These are phyloP conservation scores for Chionoecetes opilio DNA, from an alignment of 1,140 invertebrate genomes.

Conservation along the genomic window DNA sequence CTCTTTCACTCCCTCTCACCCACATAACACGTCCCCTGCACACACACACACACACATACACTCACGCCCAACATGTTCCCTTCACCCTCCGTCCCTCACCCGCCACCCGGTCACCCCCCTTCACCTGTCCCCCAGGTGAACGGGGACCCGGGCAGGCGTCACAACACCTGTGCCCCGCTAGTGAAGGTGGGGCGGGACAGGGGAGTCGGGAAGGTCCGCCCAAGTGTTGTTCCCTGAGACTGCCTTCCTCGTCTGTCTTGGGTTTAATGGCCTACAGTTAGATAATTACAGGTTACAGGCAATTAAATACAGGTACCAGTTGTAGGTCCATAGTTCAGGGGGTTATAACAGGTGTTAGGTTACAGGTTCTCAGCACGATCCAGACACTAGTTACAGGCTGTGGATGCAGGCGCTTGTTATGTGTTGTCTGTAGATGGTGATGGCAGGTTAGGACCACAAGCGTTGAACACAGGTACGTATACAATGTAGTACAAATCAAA, in stretches of 20 bases:
- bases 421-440: neutral
- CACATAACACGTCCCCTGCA: neutral
- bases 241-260: neutral
- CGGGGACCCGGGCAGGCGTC: neutral
- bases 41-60: neutral
- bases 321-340: neutral
- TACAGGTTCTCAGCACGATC: neutral
- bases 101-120: neutral
- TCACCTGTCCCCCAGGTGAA: neutral
- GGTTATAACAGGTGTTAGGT: neutral
- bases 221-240: neutral
- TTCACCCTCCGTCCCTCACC: neutral
- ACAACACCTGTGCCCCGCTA: neutral
- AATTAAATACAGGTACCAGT: neutral
- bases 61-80: neutral
- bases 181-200: slow-evolving; percentile 2
- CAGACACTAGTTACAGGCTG: slow-evolving; percentile 27
- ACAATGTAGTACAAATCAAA: neutral
- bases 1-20: neutral
- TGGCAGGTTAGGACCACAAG: neutral
- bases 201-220: slow-evolving; percentile 1
- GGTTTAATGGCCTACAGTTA: neutral
- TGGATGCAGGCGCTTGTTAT: neutral
- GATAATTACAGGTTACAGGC: slow-evolving; percentile 19
- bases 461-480: neutral